Conservation (phyloP, 2,113 vertebrate genomes). For the Centropus unirufus region DNA sequence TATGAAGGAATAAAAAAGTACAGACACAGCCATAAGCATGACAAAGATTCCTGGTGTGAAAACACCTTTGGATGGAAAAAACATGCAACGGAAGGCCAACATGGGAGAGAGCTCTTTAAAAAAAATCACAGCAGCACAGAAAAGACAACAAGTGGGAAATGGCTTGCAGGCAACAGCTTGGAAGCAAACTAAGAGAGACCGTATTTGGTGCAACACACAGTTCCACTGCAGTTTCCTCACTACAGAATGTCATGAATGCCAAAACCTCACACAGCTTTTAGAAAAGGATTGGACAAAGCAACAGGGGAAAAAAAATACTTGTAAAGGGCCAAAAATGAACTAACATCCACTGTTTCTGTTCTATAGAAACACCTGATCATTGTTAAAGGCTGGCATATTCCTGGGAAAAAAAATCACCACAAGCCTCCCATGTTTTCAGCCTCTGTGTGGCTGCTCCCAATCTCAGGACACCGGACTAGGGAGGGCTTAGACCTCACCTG, state of each 20-base stretch:
- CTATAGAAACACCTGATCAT: not conserved
- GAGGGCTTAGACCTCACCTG: not conserved
- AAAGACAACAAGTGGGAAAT: not conserved
- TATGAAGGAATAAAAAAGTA: not conserved
- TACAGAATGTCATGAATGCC: not conserved
- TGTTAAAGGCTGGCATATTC: not conserved
- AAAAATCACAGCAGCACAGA: not conserved
- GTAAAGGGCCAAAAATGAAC: not conserved
- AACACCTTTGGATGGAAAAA: not conserved
- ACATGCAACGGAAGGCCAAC: not conserved
- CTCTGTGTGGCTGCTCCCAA: not conserved
- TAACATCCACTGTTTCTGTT: not conserved
- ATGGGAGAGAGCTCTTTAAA: not conserved
- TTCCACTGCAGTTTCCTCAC: not conserved
- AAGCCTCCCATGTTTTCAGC: not conserved
- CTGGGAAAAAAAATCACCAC: not conserved
- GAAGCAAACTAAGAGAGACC: not conserved
- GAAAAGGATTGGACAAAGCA: not conserved
- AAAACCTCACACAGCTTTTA: not conserved
- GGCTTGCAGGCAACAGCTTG: not conserved
- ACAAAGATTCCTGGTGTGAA: not conserved
- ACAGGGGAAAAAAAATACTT: not conserved
- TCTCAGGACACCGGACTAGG: not conserved
- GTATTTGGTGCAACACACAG: not conserved
- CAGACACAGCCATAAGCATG: not conserved